phyloP scores from a whole-genome alignment of 2,888 invertebrate species.

The Watsonalla cultraria region DNA sequence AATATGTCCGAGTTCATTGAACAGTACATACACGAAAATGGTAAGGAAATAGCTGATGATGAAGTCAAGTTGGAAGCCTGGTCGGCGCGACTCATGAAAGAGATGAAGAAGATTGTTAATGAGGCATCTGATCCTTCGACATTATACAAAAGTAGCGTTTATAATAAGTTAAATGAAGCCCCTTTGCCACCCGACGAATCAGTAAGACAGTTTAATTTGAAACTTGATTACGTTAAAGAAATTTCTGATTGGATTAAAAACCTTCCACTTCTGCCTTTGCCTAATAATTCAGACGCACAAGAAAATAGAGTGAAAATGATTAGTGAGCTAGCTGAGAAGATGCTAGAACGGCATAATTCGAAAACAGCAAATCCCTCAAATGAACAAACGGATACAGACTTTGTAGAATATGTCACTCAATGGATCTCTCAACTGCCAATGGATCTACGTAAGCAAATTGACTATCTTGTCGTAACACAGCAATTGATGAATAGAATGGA shows the following conservation, averaged over 20 bases:
- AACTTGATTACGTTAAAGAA: slow-evolving; percentile 45
- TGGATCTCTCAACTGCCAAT: slow-evolving; percentile 48
- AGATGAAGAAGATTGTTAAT: slow-evolving; percentile 36
- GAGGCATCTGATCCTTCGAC: slow-evolving; percentile 21
- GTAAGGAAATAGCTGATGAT: slow-evolving; percentile 41
- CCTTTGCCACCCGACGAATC: slow-evolving; percentile 31
- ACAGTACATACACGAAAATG: slow-evolving; percentile 38
- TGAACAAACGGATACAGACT: slow-evolving; percentile 18
- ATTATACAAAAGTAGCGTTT: slow-evolving; percentile 29
- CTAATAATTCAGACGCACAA: slow-evolving; percentile 17
- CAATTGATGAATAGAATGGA: slow-evolving; percentile 46
- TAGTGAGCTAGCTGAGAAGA: slow-evolving; percentile 40
- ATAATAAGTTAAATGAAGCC: slow-evolving; percentile 27
- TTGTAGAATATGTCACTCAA: slow-evolving; percentile 31
- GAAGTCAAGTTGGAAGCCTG: slow-evolving; percentile 45
- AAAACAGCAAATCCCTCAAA: slow-evolving; percentile 18
- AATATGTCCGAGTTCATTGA: slow-evolving; percentile 44
- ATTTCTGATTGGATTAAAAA: slow-evolving; percentile 54
- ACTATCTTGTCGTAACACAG: slow-evolving; percentile 28
- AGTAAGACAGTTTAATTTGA: slow-evolving; percentile 29
- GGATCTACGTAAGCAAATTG: slow-evolving; percentile 28
- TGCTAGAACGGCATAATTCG: slow-evolving; percentile 25
- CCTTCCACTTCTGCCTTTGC: slow-evolving; percentile 36
- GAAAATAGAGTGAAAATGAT: slow-evolving; percentile 32
- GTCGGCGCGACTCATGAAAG: slow-evolving; percentile 37